phyloP scores from a whole-genome alignment of 2,888 invertebrate species.

The Candidula unifasciata region DNA sequence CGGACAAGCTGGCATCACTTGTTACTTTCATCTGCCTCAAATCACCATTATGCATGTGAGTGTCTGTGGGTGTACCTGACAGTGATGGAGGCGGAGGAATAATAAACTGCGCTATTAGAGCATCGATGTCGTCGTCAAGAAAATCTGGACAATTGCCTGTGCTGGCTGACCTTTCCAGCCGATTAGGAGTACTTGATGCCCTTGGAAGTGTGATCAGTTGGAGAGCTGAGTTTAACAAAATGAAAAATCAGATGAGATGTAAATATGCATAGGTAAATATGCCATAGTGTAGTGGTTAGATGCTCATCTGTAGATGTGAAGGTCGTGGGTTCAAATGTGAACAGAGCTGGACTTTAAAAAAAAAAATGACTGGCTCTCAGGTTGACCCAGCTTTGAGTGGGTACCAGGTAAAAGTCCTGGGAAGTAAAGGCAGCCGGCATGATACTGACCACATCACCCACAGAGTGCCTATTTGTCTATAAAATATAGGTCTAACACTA shows the following conservation, averaged over 20 bases:
- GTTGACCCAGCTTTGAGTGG: too few relatives aligned
- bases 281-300: too few relatives aligned
- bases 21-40: conserved; percentile 33
- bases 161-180: conserved; percentile 65
- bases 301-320: too few relatives aligned
- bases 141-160: conserved; percentile 68
- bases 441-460: too few relatives aligned
- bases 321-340: too few relatives aligned
- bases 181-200: conserved; percentile 32
- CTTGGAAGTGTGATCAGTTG: conserved; percentile 19
- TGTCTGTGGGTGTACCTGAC: background rate
- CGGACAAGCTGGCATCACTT: background rate
- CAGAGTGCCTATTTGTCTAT: too few relatives aligned
- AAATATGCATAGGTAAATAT: background rate
- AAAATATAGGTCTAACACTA: too few relatives aligned
- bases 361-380: too few relatives aligned
- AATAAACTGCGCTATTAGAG: conserved; percentile 88
- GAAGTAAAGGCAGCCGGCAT: too few relatives aligned
- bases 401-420: too few relatives aligned
- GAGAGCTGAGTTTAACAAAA: background rate
- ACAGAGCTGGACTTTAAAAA: too few relatives aligned
- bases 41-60: conserved; percentile 24
- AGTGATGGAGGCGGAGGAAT: conserved; percentile 85
- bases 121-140: conserved; percentile 83
- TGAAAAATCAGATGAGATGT: background rate